Conservation (phyloP, 1,140 invertebrate genomes). For the Cotesia typhae region DNA sequence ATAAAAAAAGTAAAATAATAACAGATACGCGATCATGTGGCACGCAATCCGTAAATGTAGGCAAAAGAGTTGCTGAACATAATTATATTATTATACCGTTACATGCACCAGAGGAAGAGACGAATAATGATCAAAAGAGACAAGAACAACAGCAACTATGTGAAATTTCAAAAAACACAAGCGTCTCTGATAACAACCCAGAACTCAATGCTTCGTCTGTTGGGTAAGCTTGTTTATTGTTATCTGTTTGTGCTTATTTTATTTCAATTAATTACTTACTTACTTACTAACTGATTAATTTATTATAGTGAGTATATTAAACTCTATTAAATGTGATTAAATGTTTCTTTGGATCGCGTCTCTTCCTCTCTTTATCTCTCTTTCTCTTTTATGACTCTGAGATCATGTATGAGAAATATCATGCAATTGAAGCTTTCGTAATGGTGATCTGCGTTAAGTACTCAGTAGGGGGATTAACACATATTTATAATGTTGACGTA, state of each 20-base stretch:
- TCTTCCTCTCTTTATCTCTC: slow-evolving; percentile 10
- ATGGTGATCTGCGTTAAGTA: slow-evolving; percentile 38
- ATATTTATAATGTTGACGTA: slow-evolving; percentile 27
- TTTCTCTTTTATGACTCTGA: slow-evolving; percentile 28
- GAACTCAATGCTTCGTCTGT: slow-evolving; percentile 52
- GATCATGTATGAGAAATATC: slow-evolving; percentile 45
- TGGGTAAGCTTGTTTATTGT: slow-evolving; percentile 48
- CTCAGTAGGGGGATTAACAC: slow-evolving; percentile 18
- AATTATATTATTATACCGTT: slow-evolving; percentile 65
- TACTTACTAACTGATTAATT: not conserved
- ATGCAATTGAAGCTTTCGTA: slow-evolving; percentile 53
- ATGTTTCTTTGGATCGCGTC: not conserved
- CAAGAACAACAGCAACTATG: slow-evolving; percentile 21
- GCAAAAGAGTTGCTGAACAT: slow-evolving; percentile 52
- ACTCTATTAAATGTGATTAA: slow-evolving; percentile 3
- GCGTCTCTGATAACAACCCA: slow-evolving; percentile 45
- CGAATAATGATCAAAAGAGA: slow-evolving; percentile 38
- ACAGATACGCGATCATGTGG: slow-evolving; percentile 18
- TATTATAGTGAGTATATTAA: too few relatives aligned
- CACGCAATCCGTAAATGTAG: slow-evolving; percentile 30
- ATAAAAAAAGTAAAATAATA: slow-evolving; percentile 45
- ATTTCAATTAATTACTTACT: not conserved
- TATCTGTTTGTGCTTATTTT: not conserved
- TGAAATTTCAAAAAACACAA: slow-evolving; percentile 23
- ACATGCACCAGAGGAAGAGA: slow-evolving; percentile 58